These are phyloP conservation scores for Syritta pipiens DNA, from an alignment of 2,888 invertebrate genomes.

Conservation along the genomic window DNA sequence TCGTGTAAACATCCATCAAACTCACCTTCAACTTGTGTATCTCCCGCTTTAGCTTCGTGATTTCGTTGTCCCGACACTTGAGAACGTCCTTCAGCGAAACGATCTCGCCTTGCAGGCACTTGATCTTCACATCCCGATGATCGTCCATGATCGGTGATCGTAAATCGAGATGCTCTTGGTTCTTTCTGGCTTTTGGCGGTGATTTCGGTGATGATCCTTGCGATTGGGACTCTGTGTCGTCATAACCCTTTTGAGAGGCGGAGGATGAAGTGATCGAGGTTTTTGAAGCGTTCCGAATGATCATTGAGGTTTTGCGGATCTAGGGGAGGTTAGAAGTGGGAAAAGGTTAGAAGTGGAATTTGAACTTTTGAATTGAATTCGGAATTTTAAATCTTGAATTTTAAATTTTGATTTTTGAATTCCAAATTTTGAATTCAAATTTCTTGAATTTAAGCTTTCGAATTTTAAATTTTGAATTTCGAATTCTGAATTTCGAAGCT, in stretches of 20 bases:
- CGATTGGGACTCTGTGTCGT: slow-evolving; percentile 35
- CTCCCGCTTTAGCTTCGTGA: slow-evolving; percentile 83
- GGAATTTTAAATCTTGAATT: too few species aligned
- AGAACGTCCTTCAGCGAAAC: slow-evolving; percentile 81
- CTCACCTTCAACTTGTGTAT: slow-evolving; percentile 86
- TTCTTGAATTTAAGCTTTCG: too few species aligned
- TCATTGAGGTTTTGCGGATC: slow-evolving; percentile 72
- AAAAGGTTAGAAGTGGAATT: too few species aligned
- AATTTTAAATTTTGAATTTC: too few species aligned
- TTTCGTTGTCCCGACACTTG: slow-evolving; percentile 81
- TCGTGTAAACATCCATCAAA: slow-evolving; percentile 40
- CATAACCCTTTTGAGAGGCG: slow-evolving; percentile 34
- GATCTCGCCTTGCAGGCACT: slow-evolving; percentile 81
- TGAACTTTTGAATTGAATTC: too few species aligned
- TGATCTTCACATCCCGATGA: slow-evolving; percentile 77
- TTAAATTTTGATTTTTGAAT: too few species aligned
- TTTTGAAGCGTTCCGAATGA: slow-evolving; percentile 66
- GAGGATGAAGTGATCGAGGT: slow-evolving; percentile 46
- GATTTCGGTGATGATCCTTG: slow-evolving; percentile 41
- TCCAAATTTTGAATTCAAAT: too few species aligned
- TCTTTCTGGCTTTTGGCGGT: slow-evolving; percentile 21
- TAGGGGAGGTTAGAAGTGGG: slow-evolving; percentile 35
- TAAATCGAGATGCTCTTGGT: slow-evolving; percentile 10
- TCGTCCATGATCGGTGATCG: slow-evolving; percentile 71
- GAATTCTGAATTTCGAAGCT: too few species aligned